phyloP scores from a whole-genome alignment of 2,113 vertebrate genomes.

The Brachyistius frenatus region DNA sequence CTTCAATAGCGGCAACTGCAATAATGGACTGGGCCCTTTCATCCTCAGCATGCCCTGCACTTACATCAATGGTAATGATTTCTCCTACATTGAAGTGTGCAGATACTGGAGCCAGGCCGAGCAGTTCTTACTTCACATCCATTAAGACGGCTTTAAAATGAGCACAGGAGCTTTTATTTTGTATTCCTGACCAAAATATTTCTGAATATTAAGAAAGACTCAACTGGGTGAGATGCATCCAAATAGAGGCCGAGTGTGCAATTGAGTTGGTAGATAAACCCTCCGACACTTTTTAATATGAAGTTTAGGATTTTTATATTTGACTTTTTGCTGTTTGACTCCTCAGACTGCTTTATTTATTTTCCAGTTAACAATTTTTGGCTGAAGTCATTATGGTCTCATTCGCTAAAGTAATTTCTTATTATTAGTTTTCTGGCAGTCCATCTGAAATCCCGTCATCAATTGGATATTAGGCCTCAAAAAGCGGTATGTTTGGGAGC shows the following conservation, averaged over 20 bases:
- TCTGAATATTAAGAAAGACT: slow-evolving; percentile 3
- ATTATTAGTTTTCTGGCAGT: too few relatives aligned
- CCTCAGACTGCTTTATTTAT: not conserved
- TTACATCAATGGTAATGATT: slow-evolving; percentile 69
- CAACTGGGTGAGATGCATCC: not conserved
- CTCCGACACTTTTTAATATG: not conserved
- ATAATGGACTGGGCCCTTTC: slow-evolving; percentile 71
- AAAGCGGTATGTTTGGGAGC: too few relatives aligned
- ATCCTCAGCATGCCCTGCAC: slow-evolving; percentile 46
- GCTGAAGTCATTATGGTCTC: too few relatives aligned
- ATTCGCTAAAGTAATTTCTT: too few relatives aligned
- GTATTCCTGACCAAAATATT: slow-evolving; percentile 13
- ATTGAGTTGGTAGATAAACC: not conserved
- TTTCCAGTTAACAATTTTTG: not conserved
- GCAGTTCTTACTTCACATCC: slow-evolving; percentile 29
- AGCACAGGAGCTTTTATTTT: not conserved
- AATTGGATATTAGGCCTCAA: too few relatives aligned
- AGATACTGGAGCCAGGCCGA: slow-evolving; percentile 10
- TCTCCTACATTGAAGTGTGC: slow-evolving; percentile 44
- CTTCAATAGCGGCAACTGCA: slow-evolving; percentile 61
- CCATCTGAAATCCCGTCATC: too few relatives aligned
- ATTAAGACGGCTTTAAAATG: slow-evolving; percentile 44
- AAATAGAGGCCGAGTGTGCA: not conserved
- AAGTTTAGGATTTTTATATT: not conserved
- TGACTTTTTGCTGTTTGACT: not conserved